Conservation (phyloP, 1,140 invertebrate genomes). For the Drosophila pectinifera region DNA sequence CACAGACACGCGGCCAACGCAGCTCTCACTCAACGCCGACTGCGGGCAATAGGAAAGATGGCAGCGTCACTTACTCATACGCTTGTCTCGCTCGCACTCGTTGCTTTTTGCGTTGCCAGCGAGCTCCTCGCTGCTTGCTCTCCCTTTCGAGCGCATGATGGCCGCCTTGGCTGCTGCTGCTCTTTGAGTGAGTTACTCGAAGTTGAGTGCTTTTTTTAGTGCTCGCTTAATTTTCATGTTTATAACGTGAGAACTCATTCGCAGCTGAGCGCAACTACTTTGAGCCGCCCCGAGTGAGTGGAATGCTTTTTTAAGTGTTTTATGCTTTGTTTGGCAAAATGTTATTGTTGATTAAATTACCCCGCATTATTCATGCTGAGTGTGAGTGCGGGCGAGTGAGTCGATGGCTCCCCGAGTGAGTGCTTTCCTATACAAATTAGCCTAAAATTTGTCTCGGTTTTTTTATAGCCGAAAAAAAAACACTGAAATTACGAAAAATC, state of each 20-base stretch:
- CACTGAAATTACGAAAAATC: conserved; percentile 68
- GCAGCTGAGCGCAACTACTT: conserved; percentile 70
- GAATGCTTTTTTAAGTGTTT: conserved; percentile 77
- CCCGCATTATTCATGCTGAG: conserved; percentile 77
- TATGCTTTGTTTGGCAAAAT: conserved; percentile 82
- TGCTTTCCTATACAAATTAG: conserved; percentile 61
- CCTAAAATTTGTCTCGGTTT: conserved; percentile 50
- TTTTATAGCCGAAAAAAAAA: conserved; percentile 51
- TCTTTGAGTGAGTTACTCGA: conserved; percentile 46
- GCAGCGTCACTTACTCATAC: conserved; percentile 38
- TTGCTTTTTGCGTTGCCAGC: too few species aligned
- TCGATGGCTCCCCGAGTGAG: neutral
- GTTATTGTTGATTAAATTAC: conserved; percentile 80
- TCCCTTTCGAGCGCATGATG: conserved; percentile 60
- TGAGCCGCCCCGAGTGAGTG: conserved; percentile 57
- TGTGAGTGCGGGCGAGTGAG: conserved; percentile 17
- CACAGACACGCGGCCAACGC: conserved; percentile 21
- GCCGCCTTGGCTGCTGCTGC: conserved; percentile 49
- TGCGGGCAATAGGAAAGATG: conserved; percentile 75
- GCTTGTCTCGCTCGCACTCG: conserved; percentile 55
- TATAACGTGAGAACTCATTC: conserved; percentile 79
- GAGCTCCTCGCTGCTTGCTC: conserved; percentile 1
- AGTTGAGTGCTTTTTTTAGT: conserved; percentile 63
- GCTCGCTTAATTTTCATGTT: conserved; percentile 75
- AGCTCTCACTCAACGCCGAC: conserved; percentile 34